Conservation (phyloP, 1,140 invertebrate genomes). For the Pseudomyrmex pallidus region DNA sequence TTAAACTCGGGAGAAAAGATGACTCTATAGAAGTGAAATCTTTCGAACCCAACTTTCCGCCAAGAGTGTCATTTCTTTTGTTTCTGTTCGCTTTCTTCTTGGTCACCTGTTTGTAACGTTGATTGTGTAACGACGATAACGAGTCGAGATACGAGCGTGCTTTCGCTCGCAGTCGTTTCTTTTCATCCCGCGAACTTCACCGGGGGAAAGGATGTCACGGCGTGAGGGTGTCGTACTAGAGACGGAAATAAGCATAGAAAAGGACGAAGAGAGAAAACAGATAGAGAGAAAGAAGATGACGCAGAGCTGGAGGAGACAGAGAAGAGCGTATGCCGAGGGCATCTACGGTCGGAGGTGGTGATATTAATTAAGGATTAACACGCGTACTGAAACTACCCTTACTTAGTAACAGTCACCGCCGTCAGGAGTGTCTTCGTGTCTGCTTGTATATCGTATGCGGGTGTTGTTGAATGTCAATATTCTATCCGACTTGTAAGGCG, state of each 20-base stretch:
- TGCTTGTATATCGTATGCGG: slow-evolving; percentile 42
- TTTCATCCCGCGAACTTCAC: slow-evolving; percentile 6
- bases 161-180: slow-evolving; percentile 13
- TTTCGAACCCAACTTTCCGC: neutral
- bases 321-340: slow-evolving; percentile 52
- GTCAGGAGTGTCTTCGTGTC: slow-evolving; percentile 70
- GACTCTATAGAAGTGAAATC: slow-evolving; percentile 24
- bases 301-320: slow-evolving; percentile 26
- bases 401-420: slow-evolving; percentile 80
- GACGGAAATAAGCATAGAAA: slow-evolving; percentile 30
- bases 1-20: neutral
- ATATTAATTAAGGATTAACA: slow-evolving; percentile 84
- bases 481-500: slow-evolving; percentile 19
- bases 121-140: slow-evolving; percentile 14
- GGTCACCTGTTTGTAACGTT: neutral
- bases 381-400: slow-evolving; percentile 76
- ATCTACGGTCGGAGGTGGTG: slow-evolving; percentile 67
- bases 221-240: slow-evolving; percentile 5
- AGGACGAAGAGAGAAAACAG: neutral
- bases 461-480: slow-evolving; percentile 8
- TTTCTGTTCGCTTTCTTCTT: slow-evolving; percentile 11
- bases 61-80: slow-evolving; percentile 7
- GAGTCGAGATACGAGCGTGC: neutral
- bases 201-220: neutral
- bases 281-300: neutral